These are phyloP conservation scores for Mesembrinibis cayennensis DNA, from an alignment of 2,113 vertebrate species.

Conservation along the genomic window DNA sequence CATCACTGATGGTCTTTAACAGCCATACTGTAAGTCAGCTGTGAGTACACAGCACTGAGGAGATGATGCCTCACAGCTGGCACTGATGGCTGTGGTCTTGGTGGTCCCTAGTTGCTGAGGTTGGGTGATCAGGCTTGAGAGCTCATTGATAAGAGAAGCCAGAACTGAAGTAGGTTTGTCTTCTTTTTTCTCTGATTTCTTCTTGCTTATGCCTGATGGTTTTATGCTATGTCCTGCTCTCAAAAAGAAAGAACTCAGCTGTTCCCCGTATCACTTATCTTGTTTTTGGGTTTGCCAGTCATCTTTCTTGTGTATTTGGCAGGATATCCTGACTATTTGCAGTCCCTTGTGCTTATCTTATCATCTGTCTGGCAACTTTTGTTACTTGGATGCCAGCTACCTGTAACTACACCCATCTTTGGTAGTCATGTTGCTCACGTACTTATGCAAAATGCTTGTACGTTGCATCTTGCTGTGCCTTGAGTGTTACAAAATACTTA, in stretches of 20 bases:
- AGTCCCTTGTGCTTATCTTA: background rate
- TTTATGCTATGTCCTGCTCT: background rate
- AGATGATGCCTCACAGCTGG: background rate
- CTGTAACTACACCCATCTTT: background rate
- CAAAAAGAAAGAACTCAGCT: background rate
- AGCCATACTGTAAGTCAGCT: background rate
- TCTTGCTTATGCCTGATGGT: background rate
- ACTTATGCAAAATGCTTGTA: background rate
- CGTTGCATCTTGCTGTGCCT: background rate
- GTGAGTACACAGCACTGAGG: rapidly evolving
- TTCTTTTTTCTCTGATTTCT: background rate
- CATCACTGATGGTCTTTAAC: background rate
- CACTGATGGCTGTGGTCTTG: background rate
- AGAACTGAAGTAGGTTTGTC: background rate
- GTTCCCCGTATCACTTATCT: rapidly evolving
- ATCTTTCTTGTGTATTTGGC: background rate
- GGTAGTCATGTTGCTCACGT: background rate
- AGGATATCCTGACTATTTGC: background rate
- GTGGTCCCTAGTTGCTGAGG: background rate
- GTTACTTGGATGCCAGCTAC: background rate
- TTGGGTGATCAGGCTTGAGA: background rate
- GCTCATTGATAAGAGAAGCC: background rate
- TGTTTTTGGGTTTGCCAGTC: background rate
- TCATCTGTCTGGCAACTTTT: background rate
- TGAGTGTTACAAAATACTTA: background rate